These are phyloP conservation scores for Chironomus striatipennis DNA, from an alignment of 1,140 invertebrate genomes.

Conservation along the genomic window DNA sequence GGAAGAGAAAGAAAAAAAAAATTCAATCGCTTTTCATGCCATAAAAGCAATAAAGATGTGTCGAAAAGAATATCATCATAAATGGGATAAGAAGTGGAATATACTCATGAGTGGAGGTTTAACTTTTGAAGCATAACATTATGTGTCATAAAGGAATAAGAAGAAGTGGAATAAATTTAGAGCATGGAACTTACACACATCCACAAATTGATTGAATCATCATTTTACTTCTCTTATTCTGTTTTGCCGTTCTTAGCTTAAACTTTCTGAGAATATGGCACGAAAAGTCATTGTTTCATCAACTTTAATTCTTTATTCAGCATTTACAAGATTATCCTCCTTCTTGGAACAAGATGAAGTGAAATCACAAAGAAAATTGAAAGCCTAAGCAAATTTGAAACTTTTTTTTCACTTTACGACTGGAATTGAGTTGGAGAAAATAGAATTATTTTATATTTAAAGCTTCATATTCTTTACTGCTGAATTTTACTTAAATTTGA, in stretches of 20 bases:
- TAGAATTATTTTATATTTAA: not conserved
- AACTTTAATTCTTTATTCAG: not conserved
- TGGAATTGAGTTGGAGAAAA: not conserved
- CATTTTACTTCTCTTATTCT: not conserved
- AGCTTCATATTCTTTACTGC: too few species aligned
- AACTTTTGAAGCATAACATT: slow-evolving; percentile 2
- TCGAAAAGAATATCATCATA: slow-evolving; percentile 8
- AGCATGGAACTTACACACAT: not conserved
- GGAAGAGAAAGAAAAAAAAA: not conserved
- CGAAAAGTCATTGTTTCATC: not conserved
- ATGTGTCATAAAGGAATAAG: not conserved
- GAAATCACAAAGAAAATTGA: not conserved
- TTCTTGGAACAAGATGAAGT: not conserved
- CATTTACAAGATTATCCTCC: too few species aligned
- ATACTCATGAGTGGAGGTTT: not conserved
- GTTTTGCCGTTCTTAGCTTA: not conserved
- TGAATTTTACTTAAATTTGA: too few species aligned
- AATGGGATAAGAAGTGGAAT: not conserved
- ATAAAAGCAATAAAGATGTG: slow-evolving; percentile 14
- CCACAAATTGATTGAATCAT: slow-evolving; percentile 8
- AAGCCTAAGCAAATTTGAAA: not conserved
- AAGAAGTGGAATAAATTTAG: not conserved
- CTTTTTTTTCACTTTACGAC: not conserved
- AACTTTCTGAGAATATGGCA: not conserved
- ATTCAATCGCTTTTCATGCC: slow-evolving; percentile 6